Evolutionary conservation across 1,140 invertebrate species (phyloP).

Genomic region (Berghia stephanieae): DNA sequence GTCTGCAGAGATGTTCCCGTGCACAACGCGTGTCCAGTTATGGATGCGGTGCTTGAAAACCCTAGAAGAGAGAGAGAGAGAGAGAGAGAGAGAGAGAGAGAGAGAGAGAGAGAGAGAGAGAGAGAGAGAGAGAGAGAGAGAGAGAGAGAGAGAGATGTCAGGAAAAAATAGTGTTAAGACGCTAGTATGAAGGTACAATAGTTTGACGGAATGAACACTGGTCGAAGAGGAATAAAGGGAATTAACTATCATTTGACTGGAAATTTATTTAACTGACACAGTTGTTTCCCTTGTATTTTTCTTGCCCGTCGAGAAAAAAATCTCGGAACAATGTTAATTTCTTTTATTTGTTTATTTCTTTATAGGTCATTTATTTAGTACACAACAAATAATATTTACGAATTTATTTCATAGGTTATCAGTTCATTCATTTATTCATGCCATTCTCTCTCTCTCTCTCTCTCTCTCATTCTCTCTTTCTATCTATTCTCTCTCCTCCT

Average conservation of each 20-base stretch:
- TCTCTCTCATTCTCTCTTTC: conserved; percentile 10
- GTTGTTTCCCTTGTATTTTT: neutral
- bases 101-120: neutral
- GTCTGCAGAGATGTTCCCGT: no score
- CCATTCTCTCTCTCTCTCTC: conserved; percentile 5
- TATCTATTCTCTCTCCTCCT: neutral
- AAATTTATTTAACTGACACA: neutral
- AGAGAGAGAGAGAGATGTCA: neutral
- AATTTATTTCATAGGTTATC: no score
- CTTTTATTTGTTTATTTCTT: neutral
- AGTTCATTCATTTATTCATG: no score
- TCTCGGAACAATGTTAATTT: neutral
- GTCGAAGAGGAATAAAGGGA: conserved; percentile 17
- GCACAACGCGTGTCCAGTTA: no score
- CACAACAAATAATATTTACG: no score
- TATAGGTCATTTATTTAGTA: no score
- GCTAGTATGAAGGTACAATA: neutral
- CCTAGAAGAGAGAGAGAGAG: neutral
- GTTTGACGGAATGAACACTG: conserved; percentile 24
- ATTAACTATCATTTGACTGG: neutral
- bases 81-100: neutral
- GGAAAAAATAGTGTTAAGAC: conserved; percentile 8
- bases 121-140: neutral
- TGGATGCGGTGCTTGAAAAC: no score
- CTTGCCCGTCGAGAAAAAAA: neutral